phyloP scores from a whole-genome alignment of 2,113 vertebrate species.

The Tychaedon coryphoeus region DNA sequence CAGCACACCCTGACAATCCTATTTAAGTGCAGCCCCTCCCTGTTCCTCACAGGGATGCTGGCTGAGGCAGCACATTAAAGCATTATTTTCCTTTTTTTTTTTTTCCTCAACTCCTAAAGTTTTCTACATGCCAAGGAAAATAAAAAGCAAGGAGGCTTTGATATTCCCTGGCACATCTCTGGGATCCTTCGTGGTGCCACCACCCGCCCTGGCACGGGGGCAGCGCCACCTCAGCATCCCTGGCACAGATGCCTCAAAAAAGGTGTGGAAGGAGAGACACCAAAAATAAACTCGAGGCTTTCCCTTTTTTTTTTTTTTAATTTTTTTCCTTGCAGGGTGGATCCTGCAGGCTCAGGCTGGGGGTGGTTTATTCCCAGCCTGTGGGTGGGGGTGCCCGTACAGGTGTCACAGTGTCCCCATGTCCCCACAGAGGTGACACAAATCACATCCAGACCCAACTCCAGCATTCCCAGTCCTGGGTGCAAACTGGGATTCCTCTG shows the following conservation, averaged over 20 bases:
- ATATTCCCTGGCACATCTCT: background rate
- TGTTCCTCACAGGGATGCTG: background rate
- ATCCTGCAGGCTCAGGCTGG: background rate
- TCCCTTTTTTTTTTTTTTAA: too few relatives aligned
- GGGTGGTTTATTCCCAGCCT: fast-evolving
- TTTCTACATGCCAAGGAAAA: background rate
- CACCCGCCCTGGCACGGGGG: background rate
- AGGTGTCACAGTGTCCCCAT: background rate
- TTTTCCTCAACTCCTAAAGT: background rate
- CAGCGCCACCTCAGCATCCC: background rate
- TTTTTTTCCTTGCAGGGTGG: background rate
- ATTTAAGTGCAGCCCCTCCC: background rate
- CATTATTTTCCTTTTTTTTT: background rate
- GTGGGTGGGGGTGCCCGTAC: fast-evolving
- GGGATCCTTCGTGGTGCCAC: fast-evolving
- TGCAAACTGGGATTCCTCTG: background rate
- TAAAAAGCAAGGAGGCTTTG: background rate
- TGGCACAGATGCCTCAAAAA: background rate
- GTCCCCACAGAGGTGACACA: too few relatives aligned
- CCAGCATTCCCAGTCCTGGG: background rate
- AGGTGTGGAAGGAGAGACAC: background rate
- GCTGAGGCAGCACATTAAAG: background rate
- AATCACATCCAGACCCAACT: fast-evolving
- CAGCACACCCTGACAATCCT: background rate
- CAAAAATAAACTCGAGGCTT: background rate